phyloP scores from a whole-genome alignment of 2,888 invertebrate genomes.

The Xestia xanthographa region DNA sequence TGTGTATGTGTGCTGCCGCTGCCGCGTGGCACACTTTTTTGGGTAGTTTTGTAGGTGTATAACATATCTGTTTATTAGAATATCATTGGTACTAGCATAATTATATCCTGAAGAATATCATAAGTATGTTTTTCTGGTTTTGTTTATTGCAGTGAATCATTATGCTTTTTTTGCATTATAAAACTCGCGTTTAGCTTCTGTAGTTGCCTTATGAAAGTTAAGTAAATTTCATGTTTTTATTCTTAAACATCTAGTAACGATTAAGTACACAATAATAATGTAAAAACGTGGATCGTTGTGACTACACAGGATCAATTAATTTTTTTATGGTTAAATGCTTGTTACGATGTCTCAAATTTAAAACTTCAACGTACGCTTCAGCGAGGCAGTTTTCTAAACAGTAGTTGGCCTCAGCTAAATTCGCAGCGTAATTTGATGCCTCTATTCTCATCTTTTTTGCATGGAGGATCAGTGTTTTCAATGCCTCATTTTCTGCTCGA shows the following conservation, averaged over 20 bases:
- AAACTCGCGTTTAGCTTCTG: too few species aligned
- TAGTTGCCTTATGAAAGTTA: too few species aligned
- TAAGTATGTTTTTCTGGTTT: too few species aligned
- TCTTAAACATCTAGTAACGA: conserved; percentile 26
- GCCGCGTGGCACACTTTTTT: too few species aligned
- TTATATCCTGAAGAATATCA: too few species aligned
- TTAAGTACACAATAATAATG: conserved; percentile 20
- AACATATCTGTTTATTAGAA: too few species aligned
- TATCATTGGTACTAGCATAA: too few species aligned
- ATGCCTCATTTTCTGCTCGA: conserved; percentile 73
- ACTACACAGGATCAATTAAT: conserved; percentile 21
- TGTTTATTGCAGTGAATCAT: too few species aligned
- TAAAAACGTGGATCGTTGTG: conserved; percentile 22
- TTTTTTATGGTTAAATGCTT: conserved; percentile 27
- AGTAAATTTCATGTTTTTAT: conserved; percentile 16
- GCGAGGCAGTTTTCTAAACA: conserved; percentile 76
- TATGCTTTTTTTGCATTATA: too few species aligned
- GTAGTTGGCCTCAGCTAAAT: conserved; percentile 80
- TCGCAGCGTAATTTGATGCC: conserved; percentile 76
- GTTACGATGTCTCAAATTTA: conserved; percentile 68
- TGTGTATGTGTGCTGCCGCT: too few species aligned
- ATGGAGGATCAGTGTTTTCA: conserved; percentile 73
- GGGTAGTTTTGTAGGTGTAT: too few species aligned
- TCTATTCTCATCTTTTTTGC: conserved; percentile 77
- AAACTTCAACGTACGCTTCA: conserved; percentile 73